A percentile compares a stretch with the other conserved stretches of the same genome.
These are phyloP conservation scores for Myotis vivesi DNA, from an alignment of 2,797 vertebrate genomes.

Conservation along the genomic window DNA sequence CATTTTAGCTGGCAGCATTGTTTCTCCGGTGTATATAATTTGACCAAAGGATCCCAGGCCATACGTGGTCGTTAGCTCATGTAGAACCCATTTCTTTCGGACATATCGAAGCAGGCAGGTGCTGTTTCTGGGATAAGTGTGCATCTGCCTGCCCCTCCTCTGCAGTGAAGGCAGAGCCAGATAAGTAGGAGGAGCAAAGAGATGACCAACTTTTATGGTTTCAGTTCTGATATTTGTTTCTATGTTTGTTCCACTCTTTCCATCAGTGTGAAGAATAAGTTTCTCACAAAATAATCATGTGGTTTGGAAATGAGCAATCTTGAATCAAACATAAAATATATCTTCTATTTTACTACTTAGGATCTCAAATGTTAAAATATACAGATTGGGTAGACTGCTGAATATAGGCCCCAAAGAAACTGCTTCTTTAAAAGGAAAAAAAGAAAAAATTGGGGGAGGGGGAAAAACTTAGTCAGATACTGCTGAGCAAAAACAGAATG, in stretches of 20 bases:
- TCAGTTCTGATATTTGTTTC: conserved; percentile 36
- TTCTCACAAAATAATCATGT: conserved; percentile 49
- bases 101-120: not conserved
- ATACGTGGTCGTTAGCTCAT: not conserved
- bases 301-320: conserved; percentile 57
- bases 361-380: conserved; percentile 35
- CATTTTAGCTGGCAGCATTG: not conserved
- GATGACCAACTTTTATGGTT: not conserved
- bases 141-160: not conserved
- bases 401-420: not conserved
- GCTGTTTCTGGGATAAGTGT: too few species aligned
- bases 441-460: accelerated
- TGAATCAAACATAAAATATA: conserved; percentile 61
- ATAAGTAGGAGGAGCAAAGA: not conserved
- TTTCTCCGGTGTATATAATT: not conserved
- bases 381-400: not conserved
- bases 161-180: not conserved
- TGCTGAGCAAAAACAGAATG: not conserved
- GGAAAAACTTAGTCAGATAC: not conserved
- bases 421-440: conserved; percentile 33
- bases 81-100: not conserved
- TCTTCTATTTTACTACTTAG: conserved; percentile 54
- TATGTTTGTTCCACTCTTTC: conserved; percentile 44
- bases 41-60: not conserved
- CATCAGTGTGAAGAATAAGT: conserved; percentile 29